Percentiles rank a stretch among this genome's conserved stretches.
Conservation (phyloP, 1,140 invertebrate genomes). For the Diabrotica undecimpunctata region DNA sequence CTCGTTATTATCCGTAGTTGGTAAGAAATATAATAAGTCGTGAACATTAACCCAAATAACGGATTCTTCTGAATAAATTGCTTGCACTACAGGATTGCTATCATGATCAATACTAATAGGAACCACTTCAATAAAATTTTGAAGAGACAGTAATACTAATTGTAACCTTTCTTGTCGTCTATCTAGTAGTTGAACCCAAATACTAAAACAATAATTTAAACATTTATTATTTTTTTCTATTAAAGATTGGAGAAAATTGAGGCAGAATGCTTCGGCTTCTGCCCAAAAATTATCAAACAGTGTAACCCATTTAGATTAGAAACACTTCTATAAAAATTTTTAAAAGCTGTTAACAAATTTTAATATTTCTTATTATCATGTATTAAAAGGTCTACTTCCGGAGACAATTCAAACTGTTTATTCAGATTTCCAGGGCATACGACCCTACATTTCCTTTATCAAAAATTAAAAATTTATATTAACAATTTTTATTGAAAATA, state of each 20-base stretch:
- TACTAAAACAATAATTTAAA: constrained; percentile 56
- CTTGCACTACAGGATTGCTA: constrained; percentile 51
- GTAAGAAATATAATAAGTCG: constrained; percentile 83
- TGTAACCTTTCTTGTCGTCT: constrained; percentile 80
- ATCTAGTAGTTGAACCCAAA: constrained; percentile 87
- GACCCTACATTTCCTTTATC: too few relatives aligned
- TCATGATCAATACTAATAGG: constrained; percentile 43
- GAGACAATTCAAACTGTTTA: too few relatives aligned
- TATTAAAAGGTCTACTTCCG: too few relatives aligned
- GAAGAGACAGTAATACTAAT: constrained; percentile 66
- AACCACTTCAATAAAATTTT: constrained; percentile 68
- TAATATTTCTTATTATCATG: too few relatives aligned
- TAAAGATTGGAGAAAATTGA: background rate
- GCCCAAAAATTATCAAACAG: too few relatives aligned
- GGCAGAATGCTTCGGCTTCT: too few relatives aligned
- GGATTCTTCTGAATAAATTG: constrained; percentile 68
- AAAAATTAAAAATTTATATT: too few relatives aligned
- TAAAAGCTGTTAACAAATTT: too few relatives aligned
- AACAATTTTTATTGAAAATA: too few relatives aligned
- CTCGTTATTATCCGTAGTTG: constrained; percentile 54
- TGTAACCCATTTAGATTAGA: too few relatives aligned
- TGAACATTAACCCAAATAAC: constrained; percentile 89
- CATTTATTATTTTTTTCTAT: background rate
- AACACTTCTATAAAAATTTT: too few relatives aligned
- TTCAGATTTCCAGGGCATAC: too few relatives aligned